Percentiles rank a stretch among this genome's conserved stretches.
Evolutionary conservation across 2,888 invertebrate species (phyloP).

Genomic region (Rhamnusium bicolor): DNA sequence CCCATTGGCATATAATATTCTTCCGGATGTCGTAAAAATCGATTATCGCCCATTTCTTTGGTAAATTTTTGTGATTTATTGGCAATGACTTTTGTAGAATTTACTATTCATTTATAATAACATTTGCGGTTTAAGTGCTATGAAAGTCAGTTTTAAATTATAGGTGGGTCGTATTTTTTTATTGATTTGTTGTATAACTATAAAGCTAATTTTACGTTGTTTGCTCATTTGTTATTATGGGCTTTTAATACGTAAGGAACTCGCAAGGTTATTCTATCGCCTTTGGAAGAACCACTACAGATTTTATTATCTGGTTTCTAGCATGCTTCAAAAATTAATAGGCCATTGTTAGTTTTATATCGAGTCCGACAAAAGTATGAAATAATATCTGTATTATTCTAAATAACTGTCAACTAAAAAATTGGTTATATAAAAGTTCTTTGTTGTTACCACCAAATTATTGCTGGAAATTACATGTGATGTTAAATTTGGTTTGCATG

Average conservation of each 20-base stretch:
- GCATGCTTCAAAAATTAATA: too few relatives aligned
- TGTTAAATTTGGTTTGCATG: too few relatives aligned
- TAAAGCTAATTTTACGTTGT: background rate
- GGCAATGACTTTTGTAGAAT: background rate
- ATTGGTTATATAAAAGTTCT: too few relatives aligned
- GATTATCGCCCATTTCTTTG: background rate
- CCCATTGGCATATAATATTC: background rate
- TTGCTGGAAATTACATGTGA: too few relatives aligned
- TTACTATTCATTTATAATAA: constrained; percentile 3
- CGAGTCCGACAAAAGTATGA: too few relatives aligned
- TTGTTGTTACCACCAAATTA: too few relatives aligned
- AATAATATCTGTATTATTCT: too few relatives aligned
- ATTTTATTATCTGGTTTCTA: too few relatives aligned
- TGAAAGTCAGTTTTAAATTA: constrained; percentile 23
- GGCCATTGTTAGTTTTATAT: too few relatives aligned
- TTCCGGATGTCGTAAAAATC: background rate
- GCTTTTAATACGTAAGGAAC: background rate
- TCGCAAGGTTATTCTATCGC: background rate
- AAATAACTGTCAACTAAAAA: too few relatives aligned
- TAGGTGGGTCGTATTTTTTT: constrained; percentile 21
- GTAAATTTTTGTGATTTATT: background rate
- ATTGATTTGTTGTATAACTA: constrained; percentile 19
- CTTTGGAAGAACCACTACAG: too few relatives aligned
- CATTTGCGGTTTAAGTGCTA: constrained; percentile 1
- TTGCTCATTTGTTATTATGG: background rate